Base-by-base conservation (phyloP, 92 coral and sea anemone species). In the Porites rus region DNA sequence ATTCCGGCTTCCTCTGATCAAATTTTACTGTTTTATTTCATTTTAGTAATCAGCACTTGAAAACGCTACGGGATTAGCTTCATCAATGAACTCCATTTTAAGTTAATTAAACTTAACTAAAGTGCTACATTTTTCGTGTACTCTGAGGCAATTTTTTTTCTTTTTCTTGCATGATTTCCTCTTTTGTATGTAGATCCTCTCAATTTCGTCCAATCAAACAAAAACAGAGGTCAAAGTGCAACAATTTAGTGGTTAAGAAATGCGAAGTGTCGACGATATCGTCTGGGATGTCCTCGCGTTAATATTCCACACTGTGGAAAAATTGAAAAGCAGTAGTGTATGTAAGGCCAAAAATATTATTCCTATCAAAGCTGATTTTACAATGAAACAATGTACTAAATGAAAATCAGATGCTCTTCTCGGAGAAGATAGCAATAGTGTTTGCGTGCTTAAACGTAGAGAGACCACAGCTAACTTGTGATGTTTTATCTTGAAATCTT, bases 401-500 rank as follows among this genome's bases (percentile, higher is more conserved):
- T 14, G 61, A 10, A 56, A 14, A 16, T 62, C 6, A 7, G 66
- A 16, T 18, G 66, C n/a, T 62, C 66, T 14, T 62, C 20, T 17
- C 61, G 16, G 61, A 62, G n/a, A 4, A 62, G 20, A 3, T 17
- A 72, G 77, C 58, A 17, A 71, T 14, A 1, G 58, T 38, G 75
- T 38, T 71, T 71, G 75, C 75, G 75, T 71, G 75, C 17, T 8
- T 71, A 13, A 65, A 7, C 9, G 69, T 25, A 16, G 24, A 38
- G 53, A 52, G 52, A 10, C 24, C 50, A 46, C 16, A 54, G 13
- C 68, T 22, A 67, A 8, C 74, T 38, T 4, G 6, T 38, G 21
- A 52, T 7, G 13, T 9, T n/a, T 81, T 69, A 70, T 70, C 77
- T 58, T 70, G 17, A 81, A 70, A 81, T 81, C 86, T 81, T 28